Evolutionary conservation across 2,797 vertebrate species (phyloP), one percentile per base, ranked within the genome.

Genomic region (Tenualosa thibaudeaui): DNA sequence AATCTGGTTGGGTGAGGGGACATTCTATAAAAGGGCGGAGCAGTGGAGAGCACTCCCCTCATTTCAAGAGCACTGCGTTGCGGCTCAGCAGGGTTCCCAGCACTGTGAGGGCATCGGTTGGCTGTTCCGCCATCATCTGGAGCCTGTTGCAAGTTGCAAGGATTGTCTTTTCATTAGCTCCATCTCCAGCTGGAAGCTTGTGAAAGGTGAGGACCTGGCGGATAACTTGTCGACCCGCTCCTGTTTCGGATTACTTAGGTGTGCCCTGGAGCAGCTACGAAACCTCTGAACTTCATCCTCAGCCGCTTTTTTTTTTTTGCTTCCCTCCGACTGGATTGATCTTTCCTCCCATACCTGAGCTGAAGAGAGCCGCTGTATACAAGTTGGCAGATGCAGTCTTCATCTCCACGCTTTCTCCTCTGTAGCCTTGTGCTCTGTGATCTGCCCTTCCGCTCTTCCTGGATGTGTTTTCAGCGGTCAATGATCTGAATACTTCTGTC

Each of bases 21-120:
- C 31, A 87, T 85, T 89, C 90, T 93, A 93, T 95, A 93, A 93
- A 93, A 92, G 92, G 92, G 93, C 58, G 90, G 90, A 91, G 91
- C 81, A 3, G 87, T 46, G 65, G 2, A 15, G 49, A n/a, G 85
- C 83, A 88, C 86, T 91, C 82, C 85, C 78, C 86, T 90, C 89
- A 68, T 58, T 90, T 65, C 88, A 88, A 90, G 60, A 84, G 86
- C 86, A 81, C 75, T 91, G 89, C 85, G 82, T 86, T 84, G 51
- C 31, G 31, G 31, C 78, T 82, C 62, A 37, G 68, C 17, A 15
- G 68, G 62, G 88, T 86, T 53, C 43, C 54, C 19, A 49, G 54
- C 15, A n/a, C 51, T 58, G 86, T 86, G 84, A 84, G 82, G 3
- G 86, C 87, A 88, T 86, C 50, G 78, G 85, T 58, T 83, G 89